Evolutionary conservation across 2,113 vertebrate species (phyloP).

Genomic region (Proterorhinus semilunaris): DNA sequence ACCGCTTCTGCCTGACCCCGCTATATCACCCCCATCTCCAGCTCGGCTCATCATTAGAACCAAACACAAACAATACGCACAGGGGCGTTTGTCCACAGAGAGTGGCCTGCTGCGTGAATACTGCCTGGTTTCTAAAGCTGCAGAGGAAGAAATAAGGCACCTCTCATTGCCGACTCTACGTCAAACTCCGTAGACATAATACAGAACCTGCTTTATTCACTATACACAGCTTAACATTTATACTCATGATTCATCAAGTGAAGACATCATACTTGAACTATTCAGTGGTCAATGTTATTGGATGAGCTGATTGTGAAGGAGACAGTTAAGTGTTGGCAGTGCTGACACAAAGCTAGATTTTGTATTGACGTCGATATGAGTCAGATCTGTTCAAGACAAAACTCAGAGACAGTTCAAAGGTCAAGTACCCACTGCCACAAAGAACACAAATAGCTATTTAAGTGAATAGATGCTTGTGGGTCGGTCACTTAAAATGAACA

Average conservation of each 20-base stretch:
- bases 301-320: background rate
- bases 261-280: background rate
- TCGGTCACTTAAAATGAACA: background rate
- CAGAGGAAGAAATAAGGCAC: too few species aligned
- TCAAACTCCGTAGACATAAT: too few species aligned
- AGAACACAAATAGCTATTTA: too few species aligned
- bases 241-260: conserved; percentile 3
- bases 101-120: background rate
- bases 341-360: background rate
- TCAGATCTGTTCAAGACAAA: background rate
- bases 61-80: conserved; percentile 31
- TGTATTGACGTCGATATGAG: background rate
- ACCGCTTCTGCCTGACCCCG: conserved; percentile 19
- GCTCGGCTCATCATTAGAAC: conserved; percentile 50
- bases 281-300: background rate
- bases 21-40: conserved; percentile 52
- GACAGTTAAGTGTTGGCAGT: background rate
- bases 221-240: conserved; percentile 1
- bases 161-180: too few species aligned
- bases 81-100: conserved; percentile 18
- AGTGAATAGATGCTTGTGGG: background rate
- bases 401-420: background rate
- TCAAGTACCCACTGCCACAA: background rate
- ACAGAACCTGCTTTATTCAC: background rate
- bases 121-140: too few species aligned